phyloP scores from a whole-genome alignment of 2,113 vertebrate genomes.

The Siniperca chuatsi region DNA sequence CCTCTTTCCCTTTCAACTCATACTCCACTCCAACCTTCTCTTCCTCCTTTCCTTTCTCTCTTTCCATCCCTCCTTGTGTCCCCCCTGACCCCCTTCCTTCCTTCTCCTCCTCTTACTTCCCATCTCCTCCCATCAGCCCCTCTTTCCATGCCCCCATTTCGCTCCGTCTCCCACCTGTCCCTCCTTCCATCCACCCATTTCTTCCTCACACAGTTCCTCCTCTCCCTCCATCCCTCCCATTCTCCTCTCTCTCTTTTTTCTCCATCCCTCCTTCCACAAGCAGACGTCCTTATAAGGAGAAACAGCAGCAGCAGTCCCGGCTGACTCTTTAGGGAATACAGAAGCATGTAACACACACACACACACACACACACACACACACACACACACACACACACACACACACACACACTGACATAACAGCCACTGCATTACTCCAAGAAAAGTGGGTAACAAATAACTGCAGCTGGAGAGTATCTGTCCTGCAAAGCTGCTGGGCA shows the following conservation, averaged over 20 bases:
- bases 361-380: constrained; percentile 17
- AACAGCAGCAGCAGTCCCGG: constrained; percentile 65
- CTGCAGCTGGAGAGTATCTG: constrained; percentile 45
- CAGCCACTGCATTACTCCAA: constrained; percentile 47
- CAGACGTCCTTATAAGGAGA: constrained; percentile 80
- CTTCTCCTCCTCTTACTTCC: background rate
- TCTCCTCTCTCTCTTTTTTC: constrained; percentile 16
- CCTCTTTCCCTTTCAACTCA: background rate
- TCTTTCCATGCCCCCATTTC: background rate
- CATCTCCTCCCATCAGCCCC: too few species aligned
- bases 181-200: background rate
- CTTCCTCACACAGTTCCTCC: background rate
- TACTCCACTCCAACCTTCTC: background rate
- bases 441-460: constrained; percentile 46
- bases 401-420: constrained; percentile 27
- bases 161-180: background rate
- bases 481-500: constrained; percentile 21
- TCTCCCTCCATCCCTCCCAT: background rate
- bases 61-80: background rate
- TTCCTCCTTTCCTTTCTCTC: background rate
- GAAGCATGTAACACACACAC: constrained; percentile 70
- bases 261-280: constrained; percentile 54
- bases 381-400: constrained; percentile 12
- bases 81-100: background rate
- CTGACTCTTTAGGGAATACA: constrained; percentile 69